Percentiles rank a stretch among this genome's conserved stretches.
These are phyloP conservation scores for Drosophila erecta DNA, from an alignment of 1,140 invertebrate genomes.

Conservation along the genomic window DNA sequence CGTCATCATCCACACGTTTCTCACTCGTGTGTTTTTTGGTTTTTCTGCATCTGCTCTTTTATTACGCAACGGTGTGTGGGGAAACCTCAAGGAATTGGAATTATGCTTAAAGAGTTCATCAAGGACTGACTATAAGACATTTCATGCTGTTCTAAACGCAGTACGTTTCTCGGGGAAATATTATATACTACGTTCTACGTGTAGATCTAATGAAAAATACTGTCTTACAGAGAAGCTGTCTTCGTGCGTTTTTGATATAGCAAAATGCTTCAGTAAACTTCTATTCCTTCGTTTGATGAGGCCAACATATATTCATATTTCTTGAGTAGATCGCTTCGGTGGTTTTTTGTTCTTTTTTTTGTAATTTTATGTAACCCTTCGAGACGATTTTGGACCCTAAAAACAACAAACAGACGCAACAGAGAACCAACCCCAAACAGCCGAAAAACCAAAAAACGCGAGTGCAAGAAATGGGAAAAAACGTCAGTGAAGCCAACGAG, in stretches of 20 bases:
- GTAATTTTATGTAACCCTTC: constrained; percentile 35
- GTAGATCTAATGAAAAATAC: too few relatives aligned
- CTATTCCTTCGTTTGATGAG: neutral
- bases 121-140: too few relatives aligned
- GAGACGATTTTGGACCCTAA: constrained; percentile 44
- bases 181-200: too few relatives aligned
- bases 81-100: constrained; percentile 6
- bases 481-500: constrained; percentile 46
- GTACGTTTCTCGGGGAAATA: too few relatives aligned
- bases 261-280: neutral
- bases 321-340: neutral
- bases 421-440: constrained; percentile 45
- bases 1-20: constrained; percentile 17
- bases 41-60: constrained; percentile 31
- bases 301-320: constrained; percentile 24
- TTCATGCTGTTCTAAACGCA: too few relatives aligned
- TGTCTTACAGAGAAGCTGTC: too few relatives aligned
- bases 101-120: neutral
- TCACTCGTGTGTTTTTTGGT: neutral
- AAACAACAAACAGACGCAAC: constrained; percentile 33
- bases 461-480: constrained; percentile 29
- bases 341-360: neutral
- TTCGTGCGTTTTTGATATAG: too few relatives aligned
- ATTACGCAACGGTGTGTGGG: constrained; percentile 19
- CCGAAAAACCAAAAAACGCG: constrained; percentile 15